Base-by-base conservation (phyloP, 2,113 vertebrate species). In the Ictalurus punctatus region DNA sequence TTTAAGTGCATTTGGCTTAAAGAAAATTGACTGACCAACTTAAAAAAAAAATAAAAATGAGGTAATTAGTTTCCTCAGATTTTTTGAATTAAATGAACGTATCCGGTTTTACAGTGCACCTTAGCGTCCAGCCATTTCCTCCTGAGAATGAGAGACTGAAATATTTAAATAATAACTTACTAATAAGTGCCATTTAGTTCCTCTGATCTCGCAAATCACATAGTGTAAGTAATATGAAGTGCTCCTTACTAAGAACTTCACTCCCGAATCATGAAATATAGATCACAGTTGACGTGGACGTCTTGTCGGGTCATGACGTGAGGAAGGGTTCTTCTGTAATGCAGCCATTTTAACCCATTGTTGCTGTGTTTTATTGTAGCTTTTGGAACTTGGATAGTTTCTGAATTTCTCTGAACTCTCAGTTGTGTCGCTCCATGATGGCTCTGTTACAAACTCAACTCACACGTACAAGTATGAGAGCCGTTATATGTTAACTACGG, bases 101-200 rank as follows among this genome's bases (percentile, higher is more conserved):
- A 44, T 6, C 40, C 40, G 40, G 40, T 44, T 44, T 44, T 6
- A 44, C 40, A 44, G 3, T 44, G 40, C 3, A 44, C 40, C 40
- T 44, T 44, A 6, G 40, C 17, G 1, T 82, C n/a, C 37, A 63
- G 21, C 52, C 34, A 67, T 81, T 76, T 61, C 56, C 54, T 58
- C n/a, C 30, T n/a, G 30, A 12, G n/a, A 88, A 91, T 86, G 86
- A 91, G 58, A 76, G 52, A 76, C 87, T 89, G 82, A 58, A 87
- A 87, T 65, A 87, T 79, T 79, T 17, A 86, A 61, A 86, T 48
- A 48, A 86, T 48, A n/a, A 14, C 71, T 10, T 63, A 63, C 61
- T 78, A 86, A 78, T 81, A 67, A 54, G 27, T 81, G n/a, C 34
- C 59, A 87, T 81, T 80, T 67, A n/a, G 1, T 58, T 86, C 37